phyloP scores from a whole-genome alignment of 2,113 vertebrate genomes.

The Ia io region DNA sequence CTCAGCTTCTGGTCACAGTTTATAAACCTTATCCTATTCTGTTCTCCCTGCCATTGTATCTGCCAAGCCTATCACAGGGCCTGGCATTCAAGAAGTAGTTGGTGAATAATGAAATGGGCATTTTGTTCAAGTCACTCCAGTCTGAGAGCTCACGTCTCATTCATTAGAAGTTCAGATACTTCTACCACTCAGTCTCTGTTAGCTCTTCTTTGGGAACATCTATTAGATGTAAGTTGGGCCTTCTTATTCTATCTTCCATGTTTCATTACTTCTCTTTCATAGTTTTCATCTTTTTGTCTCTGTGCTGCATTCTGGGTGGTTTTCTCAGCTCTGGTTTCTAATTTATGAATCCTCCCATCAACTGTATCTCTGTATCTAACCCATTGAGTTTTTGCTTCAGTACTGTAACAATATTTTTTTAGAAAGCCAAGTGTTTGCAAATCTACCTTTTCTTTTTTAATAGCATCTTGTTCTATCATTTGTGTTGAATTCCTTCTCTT shows the following conservation, averaged over 20 bases:
- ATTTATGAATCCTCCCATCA: conserved; percentile 27
- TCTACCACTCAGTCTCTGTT: neutral
- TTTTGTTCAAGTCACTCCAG: neutral
- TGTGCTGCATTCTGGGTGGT: neutral
- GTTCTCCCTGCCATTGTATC: neutral
- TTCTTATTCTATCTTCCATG: neutral
- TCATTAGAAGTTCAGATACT: neutral
- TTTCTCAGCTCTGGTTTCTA: conserved; percentile 20
- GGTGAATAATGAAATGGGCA: neutral
- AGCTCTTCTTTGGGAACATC: neutral
- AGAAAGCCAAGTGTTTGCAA: neutral
- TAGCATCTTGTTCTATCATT: neutral
- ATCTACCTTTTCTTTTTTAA: neutral
- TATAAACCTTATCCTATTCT: neutral
- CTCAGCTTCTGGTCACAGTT: neutral
- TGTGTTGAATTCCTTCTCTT: neutral
- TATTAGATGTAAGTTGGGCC: neutral
- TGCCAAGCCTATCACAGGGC: neutral
- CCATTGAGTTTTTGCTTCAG: neutral
- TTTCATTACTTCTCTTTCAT: neutral
- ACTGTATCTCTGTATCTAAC: neutral
- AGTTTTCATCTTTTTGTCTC: neutral
- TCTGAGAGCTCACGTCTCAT: neutral
- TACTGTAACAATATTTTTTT: neutral
- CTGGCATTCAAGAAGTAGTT: neutral